Conservation (phyloP, 2,888 invertebrate genomes). For the Micoletzkya japonica region DNA sequence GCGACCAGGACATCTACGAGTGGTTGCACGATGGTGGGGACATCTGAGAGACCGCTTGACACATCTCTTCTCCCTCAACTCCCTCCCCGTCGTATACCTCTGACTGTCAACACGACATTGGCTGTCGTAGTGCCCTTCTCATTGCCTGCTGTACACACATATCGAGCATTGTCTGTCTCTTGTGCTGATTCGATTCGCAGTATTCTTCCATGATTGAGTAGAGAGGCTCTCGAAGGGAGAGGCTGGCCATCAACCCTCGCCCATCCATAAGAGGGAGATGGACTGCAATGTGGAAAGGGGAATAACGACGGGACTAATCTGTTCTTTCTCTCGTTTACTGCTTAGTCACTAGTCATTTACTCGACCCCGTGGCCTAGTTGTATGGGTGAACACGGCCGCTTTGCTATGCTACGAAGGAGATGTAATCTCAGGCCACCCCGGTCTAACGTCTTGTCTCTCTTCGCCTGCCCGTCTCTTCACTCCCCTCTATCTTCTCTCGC, state of each 20-base stretch:
- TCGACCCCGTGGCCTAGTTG: too few relatives aligned
- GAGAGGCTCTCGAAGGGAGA: constrained; percentile 43
- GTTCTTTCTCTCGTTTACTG: too few relatives aligned
- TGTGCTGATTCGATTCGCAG: constrained; percentile 54
- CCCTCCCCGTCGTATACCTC: constrained; percentile 43
- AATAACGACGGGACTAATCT: too few relatives aligned
- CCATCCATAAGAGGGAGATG: constrained; percentile 58
- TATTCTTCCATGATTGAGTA: constrained; percentile 54
- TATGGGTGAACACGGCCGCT: too few relatives aligned
- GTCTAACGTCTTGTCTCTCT: too few relatives aligned
- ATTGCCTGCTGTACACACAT: constrained; percentile 55
- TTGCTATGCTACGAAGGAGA: too few relatives aligned
- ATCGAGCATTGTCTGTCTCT: constrained; percentile 45
- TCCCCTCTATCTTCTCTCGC: too few relatives aligned
- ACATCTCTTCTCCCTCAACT: neutral
- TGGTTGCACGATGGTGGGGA: constrained; percentile 48
- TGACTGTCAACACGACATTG: constrained; percentile 52
- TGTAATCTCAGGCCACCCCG: too few relatives aligned
- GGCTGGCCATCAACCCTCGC: constrained; percentile 52
- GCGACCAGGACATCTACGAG: constrained; percentile 48
- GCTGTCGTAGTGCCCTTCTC: constrained; percentile 48
- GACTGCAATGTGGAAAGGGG: constrained; percentile 55
- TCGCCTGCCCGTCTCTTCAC: too few relatives aligned
- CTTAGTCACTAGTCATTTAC: too few relatives aligned
- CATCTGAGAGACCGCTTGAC: constrained; percentile 36